Evolutionary conservation across 2,113 vertebrate species (phyloP).

Genomic region (Sinocyclocheilus grahami): DNA sequence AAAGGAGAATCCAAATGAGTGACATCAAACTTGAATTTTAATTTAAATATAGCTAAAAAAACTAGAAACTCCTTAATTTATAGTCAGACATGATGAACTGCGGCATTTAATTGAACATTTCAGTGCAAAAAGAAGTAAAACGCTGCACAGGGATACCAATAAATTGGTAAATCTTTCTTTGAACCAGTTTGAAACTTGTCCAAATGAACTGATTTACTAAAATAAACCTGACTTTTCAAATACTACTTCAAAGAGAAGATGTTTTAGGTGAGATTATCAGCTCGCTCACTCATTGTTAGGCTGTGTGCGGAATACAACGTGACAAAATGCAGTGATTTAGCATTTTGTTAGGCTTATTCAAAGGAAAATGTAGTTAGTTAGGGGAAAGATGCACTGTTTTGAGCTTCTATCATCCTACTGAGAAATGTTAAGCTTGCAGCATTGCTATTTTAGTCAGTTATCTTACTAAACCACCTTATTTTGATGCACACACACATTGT

Average conservation of each 20-base stretch:
- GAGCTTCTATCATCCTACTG: neutral
- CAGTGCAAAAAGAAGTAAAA: neutral
- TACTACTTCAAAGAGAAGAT: too few relatives aligned
- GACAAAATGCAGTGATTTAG: neutral
- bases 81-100: too few relatives aligned
- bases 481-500: constrained; percentile 7
- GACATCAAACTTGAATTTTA: too few relatives aligned
- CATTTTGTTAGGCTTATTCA: neutral
- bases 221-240: too few relatives aligned
- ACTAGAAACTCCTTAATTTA: too few relatives aligned
- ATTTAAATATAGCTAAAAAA: too few relatives aligned
- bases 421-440: neutral
- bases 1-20: too few relatives aligned
- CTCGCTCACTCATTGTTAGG: too few relatives aligned
- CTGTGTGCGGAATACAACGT: neutral
- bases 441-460: constrained; percentile 8
- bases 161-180: neutral
- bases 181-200: too few relatives aligned
- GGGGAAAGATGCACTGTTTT: neutral
- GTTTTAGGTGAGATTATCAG: too few relatives aligned
- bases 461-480: neutral
- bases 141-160: neutral
- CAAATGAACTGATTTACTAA: neutral
- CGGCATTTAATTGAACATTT: neutral
- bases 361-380: neutral